Percentiles rank a stretch among this genome's conserved stretches.
Evolutionary conservation across 2,797 vertebrate genomes (phyloP).

Genomic region (Naso thynnoides): DNA sequence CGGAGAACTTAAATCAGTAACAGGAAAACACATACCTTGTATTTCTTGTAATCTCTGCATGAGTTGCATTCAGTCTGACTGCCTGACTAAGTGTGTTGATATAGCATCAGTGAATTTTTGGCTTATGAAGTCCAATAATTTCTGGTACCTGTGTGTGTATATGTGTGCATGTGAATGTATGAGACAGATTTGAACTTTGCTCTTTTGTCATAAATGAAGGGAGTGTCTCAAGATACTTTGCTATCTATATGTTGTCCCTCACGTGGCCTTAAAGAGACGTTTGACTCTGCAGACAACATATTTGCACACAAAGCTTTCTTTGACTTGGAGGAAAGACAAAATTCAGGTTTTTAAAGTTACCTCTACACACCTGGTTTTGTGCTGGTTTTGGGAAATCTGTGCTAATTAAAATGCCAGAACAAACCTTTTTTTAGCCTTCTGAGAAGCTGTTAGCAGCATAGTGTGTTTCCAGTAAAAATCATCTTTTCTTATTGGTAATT

Average conservation of each 20-base stretch:
- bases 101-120: constrained; percentile 24
- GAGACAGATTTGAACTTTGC: constrained; percentile 76
- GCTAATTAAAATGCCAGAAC: neutral
- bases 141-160: constrained; percentile 13
- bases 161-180: constrained; percentile 35
- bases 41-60: neutral
- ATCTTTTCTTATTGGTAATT: neutral
- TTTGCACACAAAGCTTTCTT: constrained; percentile 15
- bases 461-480: constrained; percentile 19
- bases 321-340: constrained; percentile 13
- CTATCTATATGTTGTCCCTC: constrained; percentile 85
- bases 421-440: neutral
- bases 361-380: neutral
- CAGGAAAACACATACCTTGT: constrained; percentile 4
- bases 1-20: neutral
- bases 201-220: constrained; percentile 89
- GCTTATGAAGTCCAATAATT: constrained; percentile 62
- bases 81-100: constrained; percentile 22
- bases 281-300: constrained; percentile 32
- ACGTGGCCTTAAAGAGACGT: constrained; percentile 76
- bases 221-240: constrained; percentile 84
- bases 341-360: constrained; percentile 13
- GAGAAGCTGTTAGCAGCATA: neutral
- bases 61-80: constrained; percentile 14
- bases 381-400: constrained; percentile 14